phyloP scores from a whole-genome alignment of 2,113 vertebrate species.

The Stigmatopora argus region DNA sequence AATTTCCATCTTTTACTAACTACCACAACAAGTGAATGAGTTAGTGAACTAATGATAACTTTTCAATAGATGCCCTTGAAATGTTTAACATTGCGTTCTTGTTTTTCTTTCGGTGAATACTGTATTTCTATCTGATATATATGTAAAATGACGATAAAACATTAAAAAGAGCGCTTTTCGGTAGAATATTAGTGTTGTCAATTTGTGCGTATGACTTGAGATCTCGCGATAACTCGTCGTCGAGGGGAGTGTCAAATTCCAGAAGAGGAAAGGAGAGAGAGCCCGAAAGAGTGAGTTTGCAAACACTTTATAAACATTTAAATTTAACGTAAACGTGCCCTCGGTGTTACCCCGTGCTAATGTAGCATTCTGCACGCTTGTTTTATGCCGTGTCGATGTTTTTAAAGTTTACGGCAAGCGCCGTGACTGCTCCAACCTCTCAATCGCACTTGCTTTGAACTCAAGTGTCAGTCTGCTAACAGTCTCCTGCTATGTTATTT shows the following conservation, averaged over 20 bases:
- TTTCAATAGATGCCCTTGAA: too few species aligned
- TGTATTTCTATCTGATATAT: too few species aligned
- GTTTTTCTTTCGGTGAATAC: too few species aligned
- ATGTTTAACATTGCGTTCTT: too few species aligned
- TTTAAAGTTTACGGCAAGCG: conserved; percentile 36
- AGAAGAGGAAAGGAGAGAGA: conserved; percentile 69
- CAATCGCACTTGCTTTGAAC: conserved; percentile 57
- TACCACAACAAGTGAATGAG: too few species aligned
- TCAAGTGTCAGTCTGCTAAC: conserved; percentile 63
- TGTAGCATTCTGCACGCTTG: not conserved
- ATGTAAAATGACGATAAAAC: too few species aligned
- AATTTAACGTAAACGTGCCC: conserved; percentile 21
- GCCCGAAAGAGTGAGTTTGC: conserved; percentile 77
- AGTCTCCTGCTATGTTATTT: conserved; percentile 24
- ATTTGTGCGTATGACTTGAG: not conserved
- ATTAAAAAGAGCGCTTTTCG: too few species aligned
- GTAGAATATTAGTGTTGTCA: too few species aligned
- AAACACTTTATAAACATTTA: conserved; percentile 70
- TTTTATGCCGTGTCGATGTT: conserved; percentile 23
- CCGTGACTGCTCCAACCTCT: conserved; percentile 38
- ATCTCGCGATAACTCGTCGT: conserved; percentile 65
- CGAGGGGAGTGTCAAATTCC: conserved; percentile 78
- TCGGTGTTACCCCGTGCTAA: not conserved
- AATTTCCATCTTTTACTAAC: too few species aligned
- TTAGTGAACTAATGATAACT: too few species aligned